phyloP scores from a whole-genome alignment of 2,888 invertebrate species.

The Muschampia plurimacula region DNA sequence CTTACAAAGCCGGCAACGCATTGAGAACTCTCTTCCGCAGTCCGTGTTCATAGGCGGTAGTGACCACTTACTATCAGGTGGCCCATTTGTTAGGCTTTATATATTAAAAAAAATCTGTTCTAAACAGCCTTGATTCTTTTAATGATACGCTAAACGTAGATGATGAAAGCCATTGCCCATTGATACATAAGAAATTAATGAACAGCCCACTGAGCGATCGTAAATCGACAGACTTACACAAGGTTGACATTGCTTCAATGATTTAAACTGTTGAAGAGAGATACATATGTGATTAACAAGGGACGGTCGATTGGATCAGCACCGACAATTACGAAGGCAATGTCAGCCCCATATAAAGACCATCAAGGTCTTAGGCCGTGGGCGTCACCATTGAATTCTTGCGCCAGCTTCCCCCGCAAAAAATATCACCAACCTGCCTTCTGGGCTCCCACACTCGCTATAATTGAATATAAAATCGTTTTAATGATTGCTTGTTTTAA shows the following conservation, averaged over 20 bases:
- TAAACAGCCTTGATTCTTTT: no score
- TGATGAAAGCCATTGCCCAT: background rate
- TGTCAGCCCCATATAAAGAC: conserved; percentile 64
- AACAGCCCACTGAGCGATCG: background rate
- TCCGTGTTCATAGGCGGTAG: no score
- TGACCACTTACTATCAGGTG: no score
- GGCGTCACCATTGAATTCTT: conserved; percentile 72
- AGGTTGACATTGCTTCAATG: conserved; percentile 10
- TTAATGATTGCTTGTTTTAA: conserved; percentile 32
- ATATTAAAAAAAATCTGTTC: background rate
- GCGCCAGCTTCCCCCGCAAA: conserved; percentile 64
- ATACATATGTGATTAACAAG: conserved; percentile 6
- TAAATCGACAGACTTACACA: conserved; percentile 14
- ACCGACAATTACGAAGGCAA: conserved; percentile 64
- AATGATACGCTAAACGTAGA: background rate
- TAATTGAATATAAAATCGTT: conserved; percentile 46
- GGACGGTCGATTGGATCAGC: conserved; percentile 59
- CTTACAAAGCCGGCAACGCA: no score
- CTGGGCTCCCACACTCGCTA: conserved; percentile 61
- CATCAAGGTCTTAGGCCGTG: conserved; percentile 65
- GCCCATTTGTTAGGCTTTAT: no score
- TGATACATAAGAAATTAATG: background rate
- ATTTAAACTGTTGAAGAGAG: background rate
- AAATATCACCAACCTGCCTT: conserved; percentile 54
- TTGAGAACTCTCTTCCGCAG: no score